Percentiles rank a stretch among this genome's conserved stretches.
Conservation (phyloP, 2,113 vertebrate genomes). For the Prunella himalayana region DNA sequence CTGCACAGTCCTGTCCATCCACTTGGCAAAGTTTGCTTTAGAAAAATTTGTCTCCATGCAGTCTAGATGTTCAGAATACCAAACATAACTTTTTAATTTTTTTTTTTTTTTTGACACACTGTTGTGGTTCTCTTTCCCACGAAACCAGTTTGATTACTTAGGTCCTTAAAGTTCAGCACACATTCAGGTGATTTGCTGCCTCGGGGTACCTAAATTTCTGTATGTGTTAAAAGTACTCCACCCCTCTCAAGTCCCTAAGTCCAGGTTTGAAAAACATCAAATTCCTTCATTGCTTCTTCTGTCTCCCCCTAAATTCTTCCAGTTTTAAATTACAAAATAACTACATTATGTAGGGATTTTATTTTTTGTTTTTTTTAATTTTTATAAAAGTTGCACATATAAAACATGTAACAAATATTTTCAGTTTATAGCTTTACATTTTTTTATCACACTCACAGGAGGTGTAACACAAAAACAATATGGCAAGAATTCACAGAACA, state of each 20-base stretch:
- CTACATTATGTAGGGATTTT: background rate
- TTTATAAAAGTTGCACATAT: background rate
- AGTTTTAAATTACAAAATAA: background rate
- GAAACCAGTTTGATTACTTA: background rate
- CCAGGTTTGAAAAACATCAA: background rate
- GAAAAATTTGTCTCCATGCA: background rate
- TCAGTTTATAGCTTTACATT: background rate
- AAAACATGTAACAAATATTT: background rate
- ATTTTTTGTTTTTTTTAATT: fast-evolving
- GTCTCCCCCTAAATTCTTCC: background rate
- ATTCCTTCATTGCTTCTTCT: background rate
- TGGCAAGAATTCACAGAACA: background rate
- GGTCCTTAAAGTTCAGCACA: background rate
- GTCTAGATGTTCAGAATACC: background rate
- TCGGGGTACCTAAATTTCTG: background rate
- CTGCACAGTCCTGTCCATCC: background rate
- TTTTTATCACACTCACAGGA: background rate
- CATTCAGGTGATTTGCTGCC: background rate
- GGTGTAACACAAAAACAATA: background rate
- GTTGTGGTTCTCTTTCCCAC: background rate
- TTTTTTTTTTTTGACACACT: background rate
- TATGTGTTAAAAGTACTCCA: background rate
- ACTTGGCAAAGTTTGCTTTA: background rate
- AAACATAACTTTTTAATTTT: background rate
- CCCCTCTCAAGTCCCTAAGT: background rate